Evolutionary conservation across 1,140 invertebrate genomes (phyloP).

Genomic region (Dreissena polymorpha): DNA sequence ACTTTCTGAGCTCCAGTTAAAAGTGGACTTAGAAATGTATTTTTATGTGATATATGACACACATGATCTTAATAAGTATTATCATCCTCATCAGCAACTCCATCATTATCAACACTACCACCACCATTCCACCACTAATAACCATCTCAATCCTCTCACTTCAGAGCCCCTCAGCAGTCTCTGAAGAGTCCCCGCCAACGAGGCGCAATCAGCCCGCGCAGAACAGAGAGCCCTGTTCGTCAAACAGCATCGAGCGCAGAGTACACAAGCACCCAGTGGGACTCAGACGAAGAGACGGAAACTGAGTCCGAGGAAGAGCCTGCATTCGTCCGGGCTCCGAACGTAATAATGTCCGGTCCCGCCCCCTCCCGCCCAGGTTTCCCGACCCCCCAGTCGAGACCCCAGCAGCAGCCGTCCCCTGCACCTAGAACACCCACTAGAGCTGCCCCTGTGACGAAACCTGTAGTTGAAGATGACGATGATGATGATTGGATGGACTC

Average conservation of each 20-base stretch:
- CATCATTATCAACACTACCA: too few species aligned
- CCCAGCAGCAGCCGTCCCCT: constrained; percentile 35
- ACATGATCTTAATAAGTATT: too few species aligned
- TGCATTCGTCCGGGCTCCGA: constrained; percentile 42
- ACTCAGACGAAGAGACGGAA: constrained; percentile 64
- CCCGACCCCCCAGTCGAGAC: constrained; percentile 34
- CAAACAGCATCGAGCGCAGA: constrained; percentile 69
- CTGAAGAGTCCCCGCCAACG: constrained; percentile 35
- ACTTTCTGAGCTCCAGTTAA: too few species aligned
- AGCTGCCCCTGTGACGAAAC: constrained; percentile 58
- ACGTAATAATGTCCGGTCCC: background rate
- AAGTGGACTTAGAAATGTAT: too few species aligned
- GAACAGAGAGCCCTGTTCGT: constrained; percentile 41
- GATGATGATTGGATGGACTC: constrained; percentile 60
- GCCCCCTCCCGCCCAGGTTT: constrained; percentile 5
- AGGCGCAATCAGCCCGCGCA: background rate
- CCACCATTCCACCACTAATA: too few species aligned
- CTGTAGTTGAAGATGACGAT: constrained; percentile 65
- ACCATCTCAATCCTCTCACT: constrained; percentile 11
- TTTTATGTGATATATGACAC: too few species aligned
- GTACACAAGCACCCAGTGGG: constrained; percentile 75
- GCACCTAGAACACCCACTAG: constrained; percentile 56
- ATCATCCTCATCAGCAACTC: too few species aligned
- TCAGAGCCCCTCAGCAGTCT: constrained; percentile 24
- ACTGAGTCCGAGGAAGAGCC: constrained; percentile 57